These are phyloP conservation scores for Anthopleura sola DNA, from an alignment of 64 coral and sea anemone genomes.

Conservation along the genomic window DNA sequence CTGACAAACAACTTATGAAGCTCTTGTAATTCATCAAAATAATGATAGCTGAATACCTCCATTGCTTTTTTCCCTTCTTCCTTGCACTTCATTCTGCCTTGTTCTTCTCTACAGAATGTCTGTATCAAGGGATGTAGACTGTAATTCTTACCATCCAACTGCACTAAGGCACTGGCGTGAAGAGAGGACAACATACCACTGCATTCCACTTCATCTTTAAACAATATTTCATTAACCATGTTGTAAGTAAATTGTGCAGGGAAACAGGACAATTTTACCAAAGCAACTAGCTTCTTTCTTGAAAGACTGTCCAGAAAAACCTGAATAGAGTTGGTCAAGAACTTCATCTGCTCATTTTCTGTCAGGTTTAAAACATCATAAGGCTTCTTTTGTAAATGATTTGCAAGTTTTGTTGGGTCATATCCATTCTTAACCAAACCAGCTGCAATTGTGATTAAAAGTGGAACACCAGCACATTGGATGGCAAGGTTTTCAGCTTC, in stretches of 20 bases:
- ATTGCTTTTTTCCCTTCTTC: constrained; percentile 16
- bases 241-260: not conserved
- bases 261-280: not conserved
- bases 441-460: constrained; percentile 17
- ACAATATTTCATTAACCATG: not conserved
- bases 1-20: constrained; percentile 13
- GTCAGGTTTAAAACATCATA: constrained; percentile 1
- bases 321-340: not conserved
- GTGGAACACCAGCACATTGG: not conserved
- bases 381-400: not conserved
- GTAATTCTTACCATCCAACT: too few species aligned
- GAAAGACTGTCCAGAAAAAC: not conserved
- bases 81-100: not conserved
- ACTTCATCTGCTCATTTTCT: not conserved
- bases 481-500: too few species aligned
- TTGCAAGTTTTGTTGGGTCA: constrained; percentile 11
- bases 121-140: too few species aligned
- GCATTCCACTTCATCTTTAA: not conserved
- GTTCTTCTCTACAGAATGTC: too few species aligned
- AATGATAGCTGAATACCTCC: constrained; percentile 4
- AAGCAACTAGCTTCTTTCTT: not conserved
- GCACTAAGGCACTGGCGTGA: not conserved
- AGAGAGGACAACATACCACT: constrained; percentile 2
- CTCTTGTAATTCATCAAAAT: not conserved
- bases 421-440: not conserved